Percentiles rank a stretch among this genome's conserved stretches.
Evolutionary conservation across 1,140 invertebrate species (phyloP).

Genomic region (Cyphomyrmex costatus): DNA sequence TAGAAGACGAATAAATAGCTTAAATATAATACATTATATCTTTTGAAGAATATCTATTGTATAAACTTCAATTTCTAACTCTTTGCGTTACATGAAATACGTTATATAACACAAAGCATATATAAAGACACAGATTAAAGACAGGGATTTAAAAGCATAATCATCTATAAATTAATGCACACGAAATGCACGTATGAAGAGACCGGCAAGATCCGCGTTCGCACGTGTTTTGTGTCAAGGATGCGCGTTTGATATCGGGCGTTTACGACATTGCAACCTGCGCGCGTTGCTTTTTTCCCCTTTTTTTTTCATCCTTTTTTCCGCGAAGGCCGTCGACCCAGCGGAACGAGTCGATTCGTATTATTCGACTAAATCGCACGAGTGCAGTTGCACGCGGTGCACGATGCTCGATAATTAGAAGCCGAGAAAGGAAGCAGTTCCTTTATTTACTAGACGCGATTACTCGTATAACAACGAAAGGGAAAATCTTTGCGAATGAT

Average conservation of each 20-base stretch:
- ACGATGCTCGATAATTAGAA: conserved; percentile 65
- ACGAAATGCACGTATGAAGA: background rate
- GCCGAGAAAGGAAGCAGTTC: conserved; percentile 64
- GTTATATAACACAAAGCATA: background rate
- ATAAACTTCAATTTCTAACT: conserved; percentile 5
- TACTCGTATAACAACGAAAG: conserved; percentile 19
- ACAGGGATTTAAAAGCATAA: background rate
- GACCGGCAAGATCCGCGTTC: conserved; percentile 35
- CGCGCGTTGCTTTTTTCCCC: conserved; percentile 37
- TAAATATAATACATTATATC: background rate
- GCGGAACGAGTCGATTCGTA: conserved; percentile 72
- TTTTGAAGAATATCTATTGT: background rate
- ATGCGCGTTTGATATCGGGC: conserved; percentile 29
- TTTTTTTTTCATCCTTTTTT: conserved; percentile 49
- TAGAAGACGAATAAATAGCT: background rate
- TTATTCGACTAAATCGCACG: conserved; percentile 66
- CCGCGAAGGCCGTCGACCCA: conserved; percentile 66
- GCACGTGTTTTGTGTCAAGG: conserved; percentile 70
- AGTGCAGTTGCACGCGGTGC: conserved; percentile 55
- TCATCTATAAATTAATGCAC: conserved; percentile 10
- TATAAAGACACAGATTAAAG: background rate
- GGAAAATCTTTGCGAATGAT: conserved; percentile 26
- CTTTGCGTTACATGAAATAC: background rate
- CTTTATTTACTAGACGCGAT: background rate
- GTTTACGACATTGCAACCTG: conserved; percentile 42